These are phyloP conservation scores for Sus cebifrons DNA, from an alignment of 2,797 vertebrate species.

Conservation along the genomic window DNA sequence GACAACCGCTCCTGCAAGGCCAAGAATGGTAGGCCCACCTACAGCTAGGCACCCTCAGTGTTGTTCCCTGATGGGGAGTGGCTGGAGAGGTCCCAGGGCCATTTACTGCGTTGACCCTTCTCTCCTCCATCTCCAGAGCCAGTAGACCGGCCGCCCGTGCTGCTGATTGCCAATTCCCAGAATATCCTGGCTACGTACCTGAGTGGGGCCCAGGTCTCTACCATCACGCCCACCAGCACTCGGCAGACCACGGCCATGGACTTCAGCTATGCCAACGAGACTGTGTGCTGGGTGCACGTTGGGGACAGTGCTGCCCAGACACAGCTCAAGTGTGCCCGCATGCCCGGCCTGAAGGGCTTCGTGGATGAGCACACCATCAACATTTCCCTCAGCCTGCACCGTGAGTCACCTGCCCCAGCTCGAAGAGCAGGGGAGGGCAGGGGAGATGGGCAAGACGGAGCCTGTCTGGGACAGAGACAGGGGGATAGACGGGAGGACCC, in stretches of 20 bases:
- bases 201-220: slow-evolving; percentile 93
- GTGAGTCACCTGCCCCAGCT: slow-evolving; percentile 91
- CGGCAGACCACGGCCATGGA: slow-evolving; percentile 99
- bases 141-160: slow-evolving; percentile 95
- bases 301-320: slow-evolving; percentile 95
- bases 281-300: slow-evolving; percentile 98
- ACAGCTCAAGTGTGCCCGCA: slow-evolving; percentile 96
- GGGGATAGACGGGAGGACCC: background rate
- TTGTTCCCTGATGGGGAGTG: background rate
- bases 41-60: background rate
- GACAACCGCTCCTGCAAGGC: slow-evolving; percentile 99
- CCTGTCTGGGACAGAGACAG: background rate
- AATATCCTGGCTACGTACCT: slow-evolving; percentile 97
- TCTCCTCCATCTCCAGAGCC: slow-evolving; percentile 91
- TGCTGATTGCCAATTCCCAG: slow-evolving; percentile 97
- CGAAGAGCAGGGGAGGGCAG: background rate
- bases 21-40: slow-evolving; percentile 94
- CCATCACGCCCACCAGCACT: slow-evolving; percentile 94
- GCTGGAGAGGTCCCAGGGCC: background rate
- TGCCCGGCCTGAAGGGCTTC: slow-evolving; percentile 95
- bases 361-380: slow-evolving; percentile 95
- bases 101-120: background rate
- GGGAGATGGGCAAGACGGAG: background rate
- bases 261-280: slow-evolving; percentile 96
- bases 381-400: slow-evolving; percentile 98